phyloP scores from a whole-genome alignment of 1,140 invertebrate genomes.

The Lepidurus couesii region DNA sequence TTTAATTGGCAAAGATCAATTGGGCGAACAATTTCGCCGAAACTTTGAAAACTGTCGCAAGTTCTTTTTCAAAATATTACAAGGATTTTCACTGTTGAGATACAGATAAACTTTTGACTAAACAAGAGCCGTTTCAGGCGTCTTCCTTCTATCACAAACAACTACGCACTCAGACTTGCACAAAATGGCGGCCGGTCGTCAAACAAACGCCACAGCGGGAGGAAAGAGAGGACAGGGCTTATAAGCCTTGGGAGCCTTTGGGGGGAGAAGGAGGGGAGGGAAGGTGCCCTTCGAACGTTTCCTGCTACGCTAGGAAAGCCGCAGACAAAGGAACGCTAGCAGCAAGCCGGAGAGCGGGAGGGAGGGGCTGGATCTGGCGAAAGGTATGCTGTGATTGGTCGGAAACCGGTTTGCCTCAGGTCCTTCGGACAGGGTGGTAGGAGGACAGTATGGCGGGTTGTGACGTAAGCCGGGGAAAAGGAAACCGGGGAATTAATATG shows the following conservation, averaged over 20 bases:
- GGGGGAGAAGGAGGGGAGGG: not conserved
- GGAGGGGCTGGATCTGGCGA: not conserved
- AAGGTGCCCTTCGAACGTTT: constrained; percentile 1
- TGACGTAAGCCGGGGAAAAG: no score
- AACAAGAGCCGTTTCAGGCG: not conserved
- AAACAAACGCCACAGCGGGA: not conserved
- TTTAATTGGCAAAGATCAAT: not conserved
- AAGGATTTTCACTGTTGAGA: not conserved
- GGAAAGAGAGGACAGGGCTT: not conserved
- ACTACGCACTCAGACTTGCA: constrained; percentile 13
- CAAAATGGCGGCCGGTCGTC: not conserved
- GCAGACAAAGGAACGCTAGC: not conserved
- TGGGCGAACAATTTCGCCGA: not conserved
- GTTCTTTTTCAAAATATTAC: no score
- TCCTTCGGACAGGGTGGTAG: no score
- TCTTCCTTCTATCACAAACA: constrained; percentile 19
- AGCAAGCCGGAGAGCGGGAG: not conserved
- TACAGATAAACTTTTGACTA: not conserved
- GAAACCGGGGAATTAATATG: no score
- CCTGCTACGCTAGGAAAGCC: not conserved
- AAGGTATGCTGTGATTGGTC: not conserved
- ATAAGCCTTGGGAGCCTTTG: not conserved
- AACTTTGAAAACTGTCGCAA: no score
- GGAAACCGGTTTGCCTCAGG: not conserved
- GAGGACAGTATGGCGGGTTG: no score